Percentiles rank a stretch among this genome's conserved stretches.
Evolutionary conservation across 37 sponge, comb jelly and placozoan genomes (phyloP).

Genomic region (Hormiphora californensis): DNA sequence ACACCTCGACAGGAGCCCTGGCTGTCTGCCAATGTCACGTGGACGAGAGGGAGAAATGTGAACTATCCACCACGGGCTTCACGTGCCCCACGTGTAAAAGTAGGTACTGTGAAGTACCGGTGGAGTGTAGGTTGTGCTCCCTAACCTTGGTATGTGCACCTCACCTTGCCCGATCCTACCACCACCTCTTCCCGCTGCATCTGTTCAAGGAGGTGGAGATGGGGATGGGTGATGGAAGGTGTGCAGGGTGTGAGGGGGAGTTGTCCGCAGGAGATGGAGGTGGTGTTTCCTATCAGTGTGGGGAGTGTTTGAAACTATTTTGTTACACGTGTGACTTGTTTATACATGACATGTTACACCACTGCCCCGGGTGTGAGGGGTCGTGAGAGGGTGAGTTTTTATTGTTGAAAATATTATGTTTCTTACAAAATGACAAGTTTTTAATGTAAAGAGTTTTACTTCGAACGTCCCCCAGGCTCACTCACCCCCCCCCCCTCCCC

Average conservation of each 20-base stretch:
- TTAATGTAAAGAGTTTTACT: no score
- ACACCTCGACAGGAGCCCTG: background rate
- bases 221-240: background rate
- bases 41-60: conserved; percentile 16
- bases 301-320: conserved; percentile 55
- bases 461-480: no score
- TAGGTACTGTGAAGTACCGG: conserved; percentile 92
- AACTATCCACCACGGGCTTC: background rate
- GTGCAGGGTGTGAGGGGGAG: background rate
- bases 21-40: conserved; percentile 40
- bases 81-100: conserved; percentile 64
- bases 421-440: no score
- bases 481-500: no score
- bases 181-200: conserved; percentile 83
- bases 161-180: conserved; percentile 89
- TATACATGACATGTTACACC: conserved; percentile 84
- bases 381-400: no score
- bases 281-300: conserved; percentile 23
- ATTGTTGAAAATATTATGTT: no score
- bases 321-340: conserved; percentile 87
- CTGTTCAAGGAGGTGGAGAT: conserved; percentile 60
- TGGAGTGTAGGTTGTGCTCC: conserved; percentile 80
- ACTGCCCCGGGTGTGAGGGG: conserved; percentile 84
- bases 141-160: conserved; percentile 85
- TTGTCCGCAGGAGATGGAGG: background rate